Base-by-base conservation (phyloP, 2,797 vertebrate genomes). In the Thunnus albacares region DNA sequence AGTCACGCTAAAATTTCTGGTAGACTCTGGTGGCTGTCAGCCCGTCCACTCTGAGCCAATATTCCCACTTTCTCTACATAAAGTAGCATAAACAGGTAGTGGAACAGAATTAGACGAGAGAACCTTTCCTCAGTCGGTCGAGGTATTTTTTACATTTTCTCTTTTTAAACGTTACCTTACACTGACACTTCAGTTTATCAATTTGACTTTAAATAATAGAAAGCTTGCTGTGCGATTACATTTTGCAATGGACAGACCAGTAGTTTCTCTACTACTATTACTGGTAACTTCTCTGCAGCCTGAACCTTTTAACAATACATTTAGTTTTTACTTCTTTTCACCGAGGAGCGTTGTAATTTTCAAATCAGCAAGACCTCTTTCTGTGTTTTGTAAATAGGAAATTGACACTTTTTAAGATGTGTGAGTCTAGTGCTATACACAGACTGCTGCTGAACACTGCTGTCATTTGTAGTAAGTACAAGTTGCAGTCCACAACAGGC, bases 11-110 rank as follows among this genome's bases (percentile, higher is more conserved):
- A 77, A 61, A 75, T 60, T 49, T 78, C 14, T 79, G 59, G 61
- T 66, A 14, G 41, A 60, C 55, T 85, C 82, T 77, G 38, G 61
- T 57, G 69, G 56, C 77, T 84, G 79, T 75, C 77, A 68, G 77
- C 53, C n/a, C 35, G 51, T 64, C 62, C 70, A 53, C 26, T 67
- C 51, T 47, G 62, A 62, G 68, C 80, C 81, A 78, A 20, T 47
- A 72, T 63, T 22, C 33, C 33, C 66, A 28, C 64, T 45, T 38
- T 71, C 13, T 74, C 47, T 6, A 6, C 5, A 33, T 66, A 52
- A 67, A 75, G 45, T 47, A 62, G 12, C 61, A 68, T 63, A 41
- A 80, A 76, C 62, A 79, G 15, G 52, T 57, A 55, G 43, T 72
- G 74, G 20, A 82, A 26, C 13, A 41, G 61, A 67, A 53, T 30